A percentile compares a stretch with the other conserved stretches of the same genome.
Conservation (phyloP, 1,140 invertebrate species). For the Chironomus tepperi region DNA sequence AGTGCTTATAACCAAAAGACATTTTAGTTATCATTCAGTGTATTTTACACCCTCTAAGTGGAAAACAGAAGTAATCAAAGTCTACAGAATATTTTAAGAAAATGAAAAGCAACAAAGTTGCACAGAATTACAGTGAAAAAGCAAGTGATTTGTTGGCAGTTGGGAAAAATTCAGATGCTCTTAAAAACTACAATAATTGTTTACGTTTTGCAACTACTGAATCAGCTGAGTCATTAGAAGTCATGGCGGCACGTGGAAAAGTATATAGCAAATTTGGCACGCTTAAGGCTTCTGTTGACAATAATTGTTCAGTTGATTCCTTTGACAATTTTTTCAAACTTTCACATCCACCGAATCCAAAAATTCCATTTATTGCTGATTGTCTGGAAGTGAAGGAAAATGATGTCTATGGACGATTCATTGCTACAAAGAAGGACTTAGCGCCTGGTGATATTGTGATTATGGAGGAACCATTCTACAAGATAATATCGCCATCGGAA, state of each 20-base stretch:
- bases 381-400: slow-evolving; percentile 10
- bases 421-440: background rate
- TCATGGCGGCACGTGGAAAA: background rate
- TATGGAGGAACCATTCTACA: background rate
- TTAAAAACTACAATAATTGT: background rate
- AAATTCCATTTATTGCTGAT: background rate
- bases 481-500: background rate
- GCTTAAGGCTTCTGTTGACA: background rate
- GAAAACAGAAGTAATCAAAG: too few species aligned
- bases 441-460: background rate
- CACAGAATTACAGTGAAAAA: background rate
- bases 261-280: background rate
- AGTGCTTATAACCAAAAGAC: background rate
- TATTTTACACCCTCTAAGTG: background rate
- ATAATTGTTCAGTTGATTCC: background rate
- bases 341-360: background rate
- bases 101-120: background rate
- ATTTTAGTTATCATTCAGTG: background rate
- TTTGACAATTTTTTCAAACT: background rate
- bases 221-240: background rate
- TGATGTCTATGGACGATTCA: background rate
- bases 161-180: background rate
- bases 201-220: slow-evolving; percentile 6
- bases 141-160: background rate
- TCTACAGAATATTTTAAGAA: background rate